Conservation (phyloP, 1,140 invertebrate species). For the Nasonia giraulti region DNA sequence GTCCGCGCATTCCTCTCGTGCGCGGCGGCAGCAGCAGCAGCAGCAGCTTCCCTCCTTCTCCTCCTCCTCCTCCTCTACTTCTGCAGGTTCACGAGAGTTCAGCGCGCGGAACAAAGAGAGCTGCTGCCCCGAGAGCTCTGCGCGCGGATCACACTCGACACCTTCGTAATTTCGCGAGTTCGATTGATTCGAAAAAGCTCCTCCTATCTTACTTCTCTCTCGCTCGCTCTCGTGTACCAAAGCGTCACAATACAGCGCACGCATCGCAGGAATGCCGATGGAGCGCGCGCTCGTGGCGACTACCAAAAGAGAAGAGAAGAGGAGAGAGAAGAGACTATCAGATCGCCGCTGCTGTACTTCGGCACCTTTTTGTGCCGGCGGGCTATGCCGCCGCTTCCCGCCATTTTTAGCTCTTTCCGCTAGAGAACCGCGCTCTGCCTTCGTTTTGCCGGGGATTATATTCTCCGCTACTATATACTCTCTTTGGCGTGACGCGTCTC, state of each 20-base stretch:
- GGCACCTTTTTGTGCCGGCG: background rate
- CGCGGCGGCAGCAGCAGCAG: background rate
- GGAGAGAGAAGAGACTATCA: background rate
- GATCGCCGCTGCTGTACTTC: background rate
- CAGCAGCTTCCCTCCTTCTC: conserved; percentile 23
- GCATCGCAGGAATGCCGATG: background rate
- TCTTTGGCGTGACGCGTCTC: background rate
- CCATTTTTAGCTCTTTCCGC: background rate
- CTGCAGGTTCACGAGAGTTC: conserved; percentile 59
- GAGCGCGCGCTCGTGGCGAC: background rate
- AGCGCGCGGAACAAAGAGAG: conserved; percentile 54
- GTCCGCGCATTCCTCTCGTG: conserved; percentile 29
- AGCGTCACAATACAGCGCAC: background rate
- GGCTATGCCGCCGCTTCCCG: background rate
- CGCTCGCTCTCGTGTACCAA: background rate
- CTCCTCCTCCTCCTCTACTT: conserved; percentile 11
- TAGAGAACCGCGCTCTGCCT: background rate
- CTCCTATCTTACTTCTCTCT: too few species aligned
- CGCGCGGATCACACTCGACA: too few species aligned
- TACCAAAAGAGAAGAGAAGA: background rate
- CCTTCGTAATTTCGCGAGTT: too few species aligned
- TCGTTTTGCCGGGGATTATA: background rate
- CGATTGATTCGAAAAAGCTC: too few species aligned
- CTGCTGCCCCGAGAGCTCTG: background rate
- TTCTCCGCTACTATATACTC: background rate